Percentiles rank a stretch among this genome's conserved stretches.
phyloP scores from a whole-genome alignment of 2,797 vertebrate species.

The Hydrophis major region DNA sequence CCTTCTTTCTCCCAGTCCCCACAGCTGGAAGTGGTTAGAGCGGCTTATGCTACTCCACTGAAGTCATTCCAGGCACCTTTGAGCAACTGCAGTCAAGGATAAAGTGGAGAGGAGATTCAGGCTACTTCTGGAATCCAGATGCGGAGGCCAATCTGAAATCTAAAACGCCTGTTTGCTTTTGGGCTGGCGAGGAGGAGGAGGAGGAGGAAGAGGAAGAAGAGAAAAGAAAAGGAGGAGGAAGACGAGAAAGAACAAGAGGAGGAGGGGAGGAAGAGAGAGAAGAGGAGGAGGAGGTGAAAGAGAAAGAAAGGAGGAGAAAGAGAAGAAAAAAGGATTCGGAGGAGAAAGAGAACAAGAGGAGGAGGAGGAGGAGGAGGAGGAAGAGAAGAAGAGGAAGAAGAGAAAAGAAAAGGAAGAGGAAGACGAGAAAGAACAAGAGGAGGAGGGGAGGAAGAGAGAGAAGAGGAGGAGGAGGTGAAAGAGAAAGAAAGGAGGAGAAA shows the following conservation, averaged over 20 bases:
- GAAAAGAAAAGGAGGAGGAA: too few relatives aligned
- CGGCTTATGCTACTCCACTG: conserved; percentile 67
- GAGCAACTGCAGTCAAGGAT: conserved; percentile 8
- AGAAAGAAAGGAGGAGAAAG: too few relatives aligned
- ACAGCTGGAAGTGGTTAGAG: conserved; percentile 83
- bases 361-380: too few relatives aligned
- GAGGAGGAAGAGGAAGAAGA: background rate
- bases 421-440: too few relatives aligned
- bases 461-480: too few relatives aligned
- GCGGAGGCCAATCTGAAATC: conserved; percentile 68
- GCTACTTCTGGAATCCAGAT: conserved; percentile 73
- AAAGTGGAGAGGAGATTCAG: conserved; percentile 38
- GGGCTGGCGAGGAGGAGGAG: conserved; percentile 23
- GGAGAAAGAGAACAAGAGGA: too few relatives aligned
- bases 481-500: too few relatives aligned
- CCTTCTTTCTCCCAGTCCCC: conserved; percentile 43
- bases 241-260: background rate
- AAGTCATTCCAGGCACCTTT: conserved; percentile 58
- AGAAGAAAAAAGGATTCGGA: too few relatives aligned
- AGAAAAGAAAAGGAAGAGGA: too few relatives aligned
- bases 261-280: background rate
- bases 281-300: too few relatives aligned
- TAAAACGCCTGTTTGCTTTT: conserved; percentile 37
- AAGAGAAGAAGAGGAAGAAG: too few relatives aligned
- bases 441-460: too few relatives aligned